Percentiles rank a stretch among this genome's conserved stretches.
These are phyloP conservation scores for Semnornis frantzii DNA, from an alignment of 2,113 vertebrate genomes.

Conservation along the genomic window DNA sequence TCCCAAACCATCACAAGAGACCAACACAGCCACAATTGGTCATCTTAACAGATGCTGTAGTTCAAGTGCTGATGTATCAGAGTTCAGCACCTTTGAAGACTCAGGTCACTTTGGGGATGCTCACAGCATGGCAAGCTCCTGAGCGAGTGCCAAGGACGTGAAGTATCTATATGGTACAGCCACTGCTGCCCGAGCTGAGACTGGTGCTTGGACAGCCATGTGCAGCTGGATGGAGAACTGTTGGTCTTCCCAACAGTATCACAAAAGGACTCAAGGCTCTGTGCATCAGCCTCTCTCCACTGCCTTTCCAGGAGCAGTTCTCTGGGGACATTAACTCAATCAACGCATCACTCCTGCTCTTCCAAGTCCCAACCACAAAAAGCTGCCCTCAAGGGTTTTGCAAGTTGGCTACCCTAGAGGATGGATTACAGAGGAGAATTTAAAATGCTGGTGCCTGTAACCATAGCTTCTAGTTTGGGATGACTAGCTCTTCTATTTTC, in stretches of 20 bases:
- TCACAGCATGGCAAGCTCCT: background rate
- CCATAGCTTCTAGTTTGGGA: background rate
- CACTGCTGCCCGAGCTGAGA: background rate
- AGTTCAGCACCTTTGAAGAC: background rate
- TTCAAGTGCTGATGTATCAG: background rate
- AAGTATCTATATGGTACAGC: background rate
- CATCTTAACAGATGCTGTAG: background rate
- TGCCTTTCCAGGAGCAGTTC: background rate
- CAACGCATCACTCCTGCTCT: background rate
- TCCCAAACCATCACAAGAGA: no score
- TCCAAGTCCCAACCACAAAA: background rate
- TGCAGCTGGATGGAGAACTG: background rate
- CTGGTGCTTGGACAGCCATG: rapidly evolving
- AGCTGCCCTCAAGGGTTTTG: background rate
- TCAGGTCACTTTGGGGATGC: background rate
- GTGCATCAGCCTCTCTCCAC: background rate
- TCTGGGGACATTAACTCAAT: background rate
- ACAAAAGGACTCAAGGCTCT: background rate
- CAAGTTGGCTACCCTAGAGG: background rate
- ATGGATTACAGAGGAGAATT: background rate
- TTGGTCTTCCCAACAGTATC: background rate
- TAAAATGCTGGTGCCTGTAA: background rate
- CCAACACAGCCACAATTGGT: background rate
- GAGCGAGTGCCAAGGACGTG: background rate
- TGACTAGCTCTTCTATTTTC: background rate